Evolutionary conservation across 2,113 vertebrate species (phyloP).

Genomic region (Nannobrachium achirus): DNA sequence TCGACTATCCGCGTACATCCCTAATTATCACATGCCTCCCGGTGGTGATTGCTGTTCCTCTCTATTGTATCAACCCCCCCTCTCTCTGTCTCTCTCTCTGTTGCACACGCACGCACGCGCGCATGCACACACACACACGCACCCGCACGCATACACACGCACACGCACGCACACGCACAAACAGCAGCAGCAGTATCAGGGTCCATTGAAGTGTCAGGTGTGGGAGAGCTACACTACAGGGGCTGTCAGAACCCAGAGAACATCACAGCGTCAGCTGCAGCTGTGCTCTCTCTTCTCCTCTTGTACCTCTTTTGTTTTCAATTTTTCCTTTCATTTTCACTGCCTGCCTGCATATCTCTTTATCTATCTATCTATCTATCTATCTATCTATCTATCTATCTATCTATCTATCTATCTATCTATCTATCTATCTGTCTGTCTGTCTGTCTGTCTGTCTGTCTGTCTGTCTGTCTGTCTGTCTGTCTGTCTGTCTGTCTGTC

Average conservation of each 20-base stretch:
- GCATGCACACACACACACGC: slow-evolving; percentile 11
- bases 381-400: background rate
- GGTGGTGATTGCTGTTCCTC: too few species aligned
- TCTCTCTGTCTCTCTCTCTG: background rate
- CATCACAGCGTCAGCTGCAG: background rate
- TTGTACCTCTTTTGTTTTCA: too few species aligned
- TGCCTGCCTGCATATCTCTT: slow-evolving; percentile 8
- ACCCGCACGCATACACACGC: slow-evolving; percentile 25
- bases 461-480: background rate
- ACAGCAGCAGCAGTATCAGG: too few species aligned
- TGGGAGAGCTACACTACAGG: background rate
- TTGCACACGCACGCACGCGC: background rate
- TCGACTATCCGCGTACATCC: too few species aligned
- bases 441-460: background rate
- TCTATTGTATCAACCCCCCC: too few species aligned
- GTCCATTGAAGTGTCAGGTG: too few species aligned
- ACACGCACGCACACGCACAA: slow-evolving; percentile 37
- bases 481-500: slow-evolving; percentile 18
- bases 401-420: background rate
- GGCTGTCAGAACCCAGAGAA: background rate
- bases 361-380: background rate
- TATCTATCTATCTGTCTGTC: background rate
- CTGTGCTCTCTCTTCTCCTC: background rate
- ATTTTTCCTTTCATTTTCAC: slow-evolving; percentile 52
- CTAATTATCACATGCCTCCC: too few species aligned